Conservation (phyloP, 2,888 invertebrate species). For the Acrobasis suavella region DNA sequence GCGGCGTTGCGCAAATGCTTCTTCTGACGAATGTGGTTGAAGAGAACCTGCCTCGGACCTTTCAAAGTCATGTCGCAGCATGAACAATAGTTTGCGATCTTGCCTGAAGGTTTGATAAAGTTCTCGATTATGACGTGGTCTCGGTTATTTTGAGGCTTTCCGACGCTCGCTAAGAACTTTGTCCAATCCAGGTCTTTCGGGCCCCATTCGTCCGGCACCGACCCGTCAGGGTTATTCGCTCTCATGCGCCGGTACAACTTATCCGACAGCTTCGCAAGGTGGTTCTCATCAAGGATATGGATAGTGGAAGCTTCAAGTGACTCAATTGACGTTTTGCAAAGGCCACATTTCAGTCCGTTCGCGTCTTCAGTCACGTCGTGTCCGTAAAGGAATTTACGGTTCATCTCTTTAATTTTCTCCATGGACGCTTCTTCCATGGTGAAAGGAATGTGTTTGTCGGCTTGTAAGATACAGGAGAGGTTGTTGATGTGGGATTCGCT, state of each 20-base stretch:
- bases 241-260: constrained; percentile 64
- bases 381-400: constrained; percentile 60
- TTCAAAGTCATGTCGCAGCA: constrained; percentile 76
- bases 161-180: constrained; percentile 70
- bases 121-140: constrained; percentile 76
- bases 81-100: constrained; percentile 69
- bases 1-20: constrained; percentile 75
- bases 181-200: constrained; percentile 74
- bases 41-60: constrained; percentile 71
- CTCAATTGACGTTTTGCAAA: constrained; percentile 60
- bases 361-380: constrained; percentile 52
- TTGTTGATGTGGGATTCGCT: constrained; percentile 71
- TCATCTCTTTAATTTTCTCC: constrained; percentile 67
- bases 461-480: constrained; percentile 64
- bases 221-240: constrained; percentile 56
- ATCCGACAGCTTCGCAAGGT: constrained; percentile 67
- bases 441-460: constrained; percentile 67
- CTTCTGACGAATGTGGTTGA: constrained; percentile 76
- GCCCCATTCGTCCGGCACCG: constrained; percentile 73
- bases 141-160: constrained; percentile 64
- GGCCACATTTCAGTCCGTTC: constrained; percentile 51
- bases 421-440: constrained; percentile 52
- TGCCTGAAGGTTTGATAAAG: constrained; percentile 72
- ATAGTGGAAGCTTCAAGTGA: constrained; percentile 56
- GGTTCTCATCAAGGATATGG: constrained; percentile 71